Conservation (phyloP, 2,797 vertebrate genomes). For the Capromys pilorides region DNA sequence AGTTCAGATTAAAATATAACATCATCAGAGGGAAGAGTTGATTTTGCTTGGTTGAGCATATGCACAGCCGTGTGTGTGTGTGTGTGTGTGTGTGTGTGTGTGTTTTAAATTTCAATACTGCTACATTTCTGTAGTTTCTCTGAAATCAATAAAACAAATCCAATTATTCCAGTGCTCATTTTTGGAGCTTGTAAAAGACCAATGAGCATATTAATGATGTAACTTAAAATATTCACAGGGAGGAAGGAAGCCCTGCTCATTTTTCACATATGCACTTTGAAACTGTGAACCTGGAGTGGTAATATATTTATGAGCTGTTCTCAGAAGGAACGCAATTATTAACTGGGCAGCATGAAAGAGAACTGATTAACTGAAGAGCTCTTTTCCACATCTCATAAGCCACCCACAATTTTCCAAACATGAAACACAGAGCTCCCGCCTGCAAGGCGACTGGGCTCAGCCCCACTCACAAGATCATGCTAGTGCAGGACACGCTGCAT, state of each 20-base stretch:
- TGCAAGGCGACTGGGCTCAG: not conserved
- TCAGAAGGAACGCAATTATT: constrained; percentile 58
- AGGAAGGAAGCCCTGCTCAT: not conserved
- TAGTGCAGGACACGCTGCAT: not conserved
- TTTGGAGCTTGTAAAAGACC: constrained; percentile 55
- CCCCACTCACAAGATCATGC: not conserved
- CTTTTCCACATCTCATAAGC: not conserved
- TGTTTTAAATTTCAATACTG: not conserved
- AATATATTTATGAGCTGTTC: constrained; percentile 62
- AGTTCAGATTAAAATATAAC: constrained; percentile 11
- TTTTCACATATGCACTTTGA: constrained; percentile 54
- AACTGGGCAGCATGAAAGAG: constrained; percentile 41
- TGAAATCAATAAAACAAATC: constrained; percentile 62
- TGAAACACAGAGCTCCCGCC: not conserved
- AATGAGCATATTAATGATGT: constrained; percentile 45
- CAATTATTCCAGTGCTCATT: constrained; percentile 16
- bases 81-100: not conserved
- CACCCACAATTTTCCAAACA: not conserved
- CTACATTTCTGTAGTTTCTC: constrained; percentile 12
- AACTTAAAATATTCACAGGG: constrained; percentile 63
- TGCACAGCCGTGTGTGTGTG: not conserved
- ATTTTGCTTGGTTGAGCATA: not conserved
- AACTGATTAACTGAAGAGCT: constrained; percentile 47
- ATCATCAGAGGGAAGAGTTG: not conserved
- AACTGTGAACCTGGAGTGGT: constrained; percentile 24